These are phyloP conservation scores for Aphrocallistes beatrix DNA, from an alignment of 37 sponge, comb jelly and placozoan species.

Conservation along the genomic window DNA sequence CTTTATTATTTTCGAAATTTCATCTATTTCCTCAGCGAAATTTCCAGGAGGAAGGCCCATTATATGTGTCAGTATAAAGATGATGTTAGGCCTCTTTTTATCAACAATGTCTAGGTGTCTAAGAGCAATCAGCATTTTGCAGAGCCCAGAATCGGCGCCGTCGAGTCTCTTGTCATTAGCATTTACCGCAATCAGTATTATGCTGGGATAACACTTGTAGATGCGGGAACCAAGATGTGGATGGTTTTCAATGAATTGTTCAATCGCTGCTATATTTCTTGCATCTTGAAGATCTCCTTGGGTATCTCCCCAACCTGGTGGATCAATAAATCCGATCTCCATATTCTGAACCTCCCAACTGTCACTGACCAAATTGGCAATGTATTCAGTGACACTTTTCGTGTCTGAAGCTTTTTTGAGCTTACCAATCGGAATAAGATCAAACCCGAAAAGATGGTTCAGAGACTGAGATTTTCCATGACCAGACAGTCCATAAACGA, in stretches of 20 bases:
- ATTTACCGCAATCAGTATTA: not conserved
- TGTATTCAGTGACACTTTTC: not conserved
- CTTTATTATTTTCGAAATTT: not conserved
- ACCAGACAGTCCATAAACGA: constrained; percentile 1
- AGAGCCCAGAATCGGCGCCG: not conserved
- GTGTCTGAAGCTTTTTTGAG: not conserved
- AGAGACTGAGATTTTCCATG: constrained; percentile 4
- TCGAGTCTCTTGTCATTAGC: not conserved
- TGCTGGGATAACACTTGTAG: not conserved
- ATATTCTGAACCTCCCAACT: not conserved
- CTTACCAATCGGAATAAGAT: not conserved
- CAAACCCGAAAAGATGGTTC: constrained; percentile 8
- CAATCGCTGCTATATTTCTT: not conserved
- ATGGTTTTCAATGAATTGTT: not conserved
- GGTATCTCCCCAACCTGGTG: not conserved
- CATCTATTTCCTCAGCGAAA: not conserved
- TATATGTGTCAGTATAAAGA: not conserved
- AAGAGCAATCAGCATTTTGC: not conserved
- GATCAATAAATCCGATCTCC: not conserved
- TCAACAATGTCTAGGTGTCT: not conserved
- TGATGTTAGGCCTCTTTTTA: not conserved
- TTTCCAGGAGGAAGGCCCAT: not conserved
- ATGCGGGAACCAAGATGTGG: constrained; percentile 5
- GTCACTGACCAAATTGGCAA: not conserved
- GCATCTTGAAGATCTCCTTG: not conserved